These are phyloP conservation scores for Arenaria interpres DNA, from an alignment of 2,113 vertebrate species.

Conservation along the genomic window DNA sequence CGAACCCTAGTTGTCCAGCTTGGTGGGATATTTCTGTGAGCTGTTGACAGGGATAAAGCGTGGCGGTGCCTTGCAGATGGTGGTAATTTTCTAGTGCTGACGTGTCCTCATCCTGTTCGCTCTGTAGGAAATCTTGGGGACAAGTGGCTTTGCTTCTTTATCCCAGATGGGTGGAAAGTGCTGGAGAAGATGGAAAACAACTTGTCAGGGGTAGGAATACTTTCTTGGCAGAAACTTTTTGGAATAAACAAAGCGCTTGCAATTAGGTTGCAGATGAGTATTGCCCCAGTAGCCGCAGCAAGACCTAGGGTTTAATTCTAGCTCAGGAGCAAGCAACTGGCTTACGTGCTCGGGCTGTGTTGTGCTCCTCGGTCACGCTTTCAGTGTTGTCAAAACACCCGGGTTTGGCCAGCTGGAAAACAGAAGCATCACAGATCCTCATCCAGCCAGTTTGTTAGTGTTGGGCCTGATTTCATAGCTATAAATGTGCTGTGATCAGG, in stretches of 20 bases:
- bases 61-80: not conserved
- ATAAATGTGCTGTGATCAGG: not conserved
- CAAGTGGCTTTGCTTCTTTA: not conserved
- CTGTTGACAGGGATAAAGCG: not conserved
- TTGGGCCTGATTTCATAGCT: not conserved
- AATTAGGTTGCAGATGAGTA: not conserved
- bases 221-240: not conserved
- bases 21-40: not conserved
- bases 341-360: not conserved
- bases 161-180: not conserved
- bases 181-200: not conserved
- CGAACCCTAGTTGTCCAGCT: not conserved
- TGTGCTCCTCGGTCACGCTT: not conserved
- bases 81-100: not conserved
- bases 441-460: not conserved
- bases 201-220: not conserved
- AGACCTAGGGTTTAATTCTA: not conserved
- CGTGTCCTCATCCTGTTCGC: not conserved
- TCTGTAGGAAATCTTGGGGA: not conserved
- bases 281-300: not conserved
- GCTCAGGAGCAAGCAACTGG: not conserved
- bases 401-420: constrained; percentile 29
- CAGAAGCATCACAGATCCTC: not conserved
- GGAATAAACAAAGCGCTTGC: not conserved
- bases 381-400: not conserved